A percentile compares a stretch with the other conserved stretches of the same genome.
Conservation (phyloP, 2,797 vertebrate species). For the Luscinia megarhynchos region DNA sequence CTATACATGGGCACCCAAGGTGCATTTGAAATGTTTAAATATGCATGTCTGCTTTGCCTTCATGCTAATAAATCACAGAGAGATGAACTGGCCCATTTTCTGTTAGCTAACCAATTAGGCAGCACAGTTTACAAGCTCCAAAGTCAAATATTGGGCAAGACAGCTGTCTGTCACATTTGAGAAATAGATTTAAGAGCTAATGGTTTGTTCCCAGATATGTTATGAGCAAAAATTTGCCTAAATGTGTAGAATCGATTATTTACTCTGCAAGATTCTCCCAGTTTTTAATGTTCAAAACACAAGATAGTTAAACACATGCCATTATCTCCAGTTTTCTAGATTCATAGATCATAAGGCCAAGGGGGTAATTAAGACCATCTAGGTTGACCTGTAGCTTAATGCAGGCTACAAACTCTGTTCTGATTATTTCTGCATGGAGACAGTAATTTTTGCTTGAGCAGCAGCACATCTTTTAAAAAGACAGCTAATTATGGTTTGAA, state of each 20-base stretch:
- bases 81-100: not conserved
- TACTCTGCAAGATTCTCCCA: not conserved
- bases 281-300: not conserved
- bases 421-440: conserved; percentile 36
- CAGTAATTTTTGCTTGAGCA: conserved; percentile 20
- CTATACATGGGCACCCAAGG: not conserved
- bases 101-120: conserved; percentile 21
- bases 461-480: conserved; percentile 20
- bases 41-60: conserved; percentile 36
- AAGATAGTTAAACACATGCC: not conserved
- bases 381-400: conserved; percentile 28
- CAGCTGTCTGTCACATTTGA: conserved; percentile 9
- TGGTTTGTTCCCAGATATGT: not conserved
- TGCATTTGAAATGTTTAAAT: conserved; percentile 38
- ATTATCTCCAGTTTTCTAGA: not conserved
- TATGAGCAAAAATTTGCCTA: not conserved
- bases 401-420: conserved; percentile 9
- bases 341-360: not conserved
- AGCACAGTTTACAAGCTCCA: not conserved
- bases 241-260: not conserved
- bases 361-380: conserved; percentile 33
- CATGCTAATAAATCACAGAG: conserved; percentile 39
- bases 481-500: conserved; percentile 22
- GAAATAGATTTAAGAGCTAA: conserved; percentile 1
- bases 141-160: conserved; percentile 25